Evolutionary conservation across 1,140 invertebrate genomes (phyloP), one percentile per base, ranked within the genome.

Genomic region (Belonocnema kinseyi): DNA sequence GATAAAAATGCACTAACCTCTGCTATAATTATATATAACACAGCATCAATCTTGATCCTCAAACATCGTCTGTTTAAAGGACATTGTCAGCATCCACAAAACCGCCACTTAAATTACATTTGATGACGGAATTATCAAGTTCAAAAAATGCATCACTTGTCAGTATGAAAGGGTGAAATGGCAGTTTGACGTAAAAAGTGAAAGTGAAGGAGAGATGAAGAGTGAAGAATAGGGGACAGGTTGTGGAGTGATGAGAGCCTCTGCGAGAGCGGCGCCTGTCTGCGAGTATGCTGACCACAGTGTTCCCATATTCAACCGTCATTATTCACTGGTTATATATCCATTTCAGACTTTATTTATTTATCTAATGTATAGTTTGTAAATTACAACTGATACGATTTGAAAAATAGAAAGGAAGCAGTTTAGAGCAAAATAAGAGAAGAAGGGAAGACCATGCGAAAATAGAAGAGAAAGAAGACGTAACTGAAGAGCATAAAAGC

Each of bases 271-370:
- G 88, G 88, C 88, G 88, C 87, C 88, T 88, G 89, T 90, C 88
- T 90, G 88, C 86, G 81, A 89, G 84, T 86, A 88, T 87, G 85
- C 82, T 82, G 85, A 89, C 87, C 86, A 82, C 87, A 90, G 78
- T 86, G 73, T 81, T 85, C 80, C 77, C 83, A 80, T 80, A 75
- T 84, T 80, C 80, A 75, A 78, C 76, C 85, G 81, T 86, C 85
- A 84, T 88, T 87, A 86, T 89, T 87, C 81, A 80, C 81, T 79
- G 77, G 77, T 82, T 85, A 82, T 79, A 81, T 85, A 88, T 87
- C 82, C 80, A 85, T 89, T 88, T 84, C 86, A 85, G 81, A 87
- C 86, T 46, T 89, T 88, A 86, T 88, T 85, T 83, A 86, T 88
- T 88, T 88, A 72, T 78, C 81, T 76, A 72, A 75, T 80, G 72